These are phyloP conservation scores for Ailurus styani DNA, from an alignment of 2,113 vertebrate species.

Conservation along the genomic window DNA sequence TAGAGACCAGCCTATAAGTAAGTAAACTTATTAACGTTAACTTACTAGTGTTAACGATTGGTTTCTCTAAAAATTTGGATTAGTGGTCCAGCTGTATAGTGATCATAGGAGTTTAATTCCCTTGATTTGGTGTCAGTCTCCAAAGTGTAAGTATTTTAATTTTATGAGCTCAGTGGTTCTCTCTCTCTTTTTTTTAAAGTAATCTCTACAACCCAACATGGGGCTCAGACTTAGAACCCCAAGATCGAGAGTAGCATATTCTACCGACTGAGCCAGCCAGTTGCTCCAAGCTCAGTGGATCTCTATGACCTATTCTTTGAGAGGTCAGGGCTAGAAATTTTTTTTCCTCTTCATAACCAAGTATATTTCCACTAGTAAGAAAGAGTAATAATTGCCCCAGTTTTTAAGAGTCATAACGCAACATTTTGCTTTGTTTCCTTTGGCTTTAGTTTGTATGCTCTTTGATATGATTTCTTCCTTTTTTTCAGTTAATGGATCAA, in stretches of 20 bases:
- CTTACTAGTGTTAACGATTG: background rate
- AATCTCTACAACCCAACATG: background rate
- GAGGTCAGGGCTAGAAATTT: background rate
- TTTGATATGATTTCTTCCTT: background rate
- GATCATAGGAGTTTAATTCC: background rate
- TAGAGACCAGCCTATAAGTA: background rate
- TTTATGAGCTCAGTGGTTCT: background rate
- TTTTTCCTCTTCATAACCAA: background rate
- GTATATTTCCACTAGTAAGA: background rate
- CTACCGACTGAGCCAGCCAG: background rate
- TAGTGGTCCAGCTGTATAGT: background rate
- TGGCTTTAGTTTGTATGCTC: background rate
- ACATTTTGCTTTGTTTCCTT: background rate
- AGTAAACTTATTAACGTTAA: no score
- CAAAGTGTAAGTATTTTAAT: conserved; percentile 28
- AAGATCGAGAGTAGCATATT: background rate
- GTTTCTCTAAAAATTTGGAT: conserved; percentile 24
- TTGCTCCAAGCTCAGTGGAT: background rate
- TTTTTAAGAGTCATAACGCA: background rate
- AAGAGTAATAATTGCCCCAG: background rate
- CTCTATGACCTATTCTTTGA: conserved; percentile 20
- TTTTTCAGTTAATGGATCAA: background rate
- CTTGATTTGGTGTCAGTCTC: background rate
- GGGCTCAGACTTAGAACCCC: background rate
- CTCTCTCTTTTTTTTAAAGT: background rate